Conservation (phyloP, 2,113 vertebrate genomes). For the Rousettus leschenaultii region DNA sequence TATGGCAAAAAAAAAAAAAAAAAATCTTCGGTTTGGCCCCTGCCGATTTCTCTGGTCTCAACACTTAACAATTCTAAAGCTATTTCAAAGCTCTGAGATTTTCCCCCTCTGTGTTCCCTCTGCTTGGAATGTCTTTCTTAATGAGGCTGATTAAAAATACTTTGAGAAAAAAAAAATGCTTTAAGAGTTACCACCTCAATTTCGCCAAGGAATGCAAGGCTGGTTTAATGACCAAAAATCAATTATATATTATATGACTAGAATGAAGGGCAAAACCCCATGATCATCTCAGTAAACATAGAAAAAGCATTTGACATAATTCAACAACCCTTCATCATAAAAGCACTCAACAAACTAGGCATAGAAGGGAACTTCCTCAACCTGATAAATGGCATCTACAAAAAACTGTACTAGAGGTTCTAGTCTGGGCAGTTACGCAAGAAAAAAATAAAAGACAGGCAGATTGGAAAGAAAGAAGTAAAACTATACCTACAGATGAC, state of each 20-base stretch:
- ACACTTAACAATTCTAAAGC: neutral
- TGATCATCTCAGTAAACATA: neutral
- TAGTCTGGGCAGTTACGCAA: neutral
- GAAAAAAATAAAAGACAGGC: neutral
- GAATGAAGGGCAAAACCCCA: neutral
- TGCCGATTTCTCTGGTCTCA: neutral
- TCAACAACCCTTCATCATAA: neutral
- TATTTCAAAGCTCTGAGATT: neutral
- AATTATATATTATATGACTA: neutral
- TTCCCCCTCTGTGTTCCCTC: neutral
- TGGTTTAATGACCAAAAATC: neutral
- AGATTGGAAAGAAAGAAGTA: neutral
- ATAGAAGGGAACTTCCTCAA: neutral
- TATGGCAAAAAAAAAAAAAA: neutral
- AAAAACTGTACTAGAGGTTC: neutral
- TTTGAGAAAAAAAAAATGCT: neutral
- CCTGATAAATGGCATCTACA: neutral
- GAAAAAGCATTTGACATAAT: neutral
- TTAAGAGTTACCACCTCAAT: neutral
- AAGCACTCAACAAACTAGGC: constrained; percentile 16
- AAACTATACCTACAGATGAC: neutral
- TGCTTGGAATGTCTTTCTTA: neutral
- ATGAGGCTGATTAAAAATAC: neutral
- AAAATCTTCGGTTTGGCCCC: neutral
- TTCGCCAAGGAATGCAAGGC: neutral